These are phyloP conservation scores for Clarias laeviceps DNA, from an alignment of 2,797 vertebrate genomes.

Conservation along the genomic window DNA sequence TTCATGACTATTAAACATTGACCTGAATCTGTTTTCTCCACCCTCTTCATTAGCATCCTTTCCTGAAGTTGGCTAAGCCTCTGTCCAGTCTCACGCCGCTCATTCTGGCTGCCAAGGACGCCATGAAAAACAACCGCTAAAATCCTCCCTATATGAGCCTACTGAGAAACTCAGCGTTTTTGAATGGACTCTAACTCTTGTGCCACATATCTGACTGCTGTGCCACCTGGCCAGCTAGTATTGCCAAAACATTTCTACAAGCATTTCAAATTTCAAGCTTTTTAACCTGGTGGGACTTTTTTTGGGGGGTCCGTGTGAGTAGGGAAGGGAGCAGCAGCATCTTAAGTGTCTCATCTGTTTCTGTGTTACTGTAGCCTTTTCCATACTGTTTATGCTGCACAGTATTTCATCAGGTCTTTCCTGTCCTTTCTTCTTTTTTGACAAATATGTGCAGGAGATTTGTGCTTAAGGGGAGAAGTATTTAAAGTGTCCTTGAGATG, in stretches of 20 bases:
- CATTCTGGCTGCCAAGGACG: conserved; percentile 98
- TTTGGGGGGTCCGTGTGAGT: neutral
- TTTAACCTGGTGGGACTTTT: conserved; percentile 30
- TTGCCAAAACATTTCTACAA: conserved; percentile 49
- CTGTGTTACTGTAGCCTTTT: conserved; percentile 15
- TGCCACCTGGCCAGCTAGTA: conserved; percentile 41
- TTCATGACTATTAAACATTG: neutral
- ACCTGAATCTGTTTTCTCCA: neutral
- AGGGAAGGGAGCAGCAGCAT: neutral
- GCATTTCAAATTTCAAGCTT: conserved; percentile 38
- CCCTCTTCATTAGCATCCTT: conserved; percentile 84
- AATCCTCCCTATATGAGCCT: neutral
- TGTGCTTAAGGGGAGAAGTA: conserved; percentile 8
- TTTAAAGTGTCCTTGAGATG: conserved; percentile 39
- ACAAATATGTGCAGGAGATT: conserved; percentile 19
- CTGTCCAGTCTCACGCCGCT: conserved; percentile 96
- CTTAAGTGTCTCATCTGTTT: neutral
- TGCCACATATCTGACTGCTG: conserved; percentile 20
- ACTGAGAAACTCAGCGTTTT: neutral
- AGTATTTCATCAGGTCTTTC: neutral
- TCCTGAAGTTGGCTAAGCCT: conserved; percentile 98
- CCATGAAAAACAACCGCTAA: conserved; percentile 98
- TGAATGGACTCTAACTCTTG: conserved; percentile 28
- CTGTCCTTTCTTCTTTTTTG: conserved; percentile 22
- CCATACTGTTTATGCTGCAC: conserved; percentile 12